Percentiles rank a stretch among this genome's conserved stretches.
phyloP scores from a whole-genome alignment of 30 jellyfish, hydroid and myxozoan species.

The Clytia hemisphaerica region DNA sequence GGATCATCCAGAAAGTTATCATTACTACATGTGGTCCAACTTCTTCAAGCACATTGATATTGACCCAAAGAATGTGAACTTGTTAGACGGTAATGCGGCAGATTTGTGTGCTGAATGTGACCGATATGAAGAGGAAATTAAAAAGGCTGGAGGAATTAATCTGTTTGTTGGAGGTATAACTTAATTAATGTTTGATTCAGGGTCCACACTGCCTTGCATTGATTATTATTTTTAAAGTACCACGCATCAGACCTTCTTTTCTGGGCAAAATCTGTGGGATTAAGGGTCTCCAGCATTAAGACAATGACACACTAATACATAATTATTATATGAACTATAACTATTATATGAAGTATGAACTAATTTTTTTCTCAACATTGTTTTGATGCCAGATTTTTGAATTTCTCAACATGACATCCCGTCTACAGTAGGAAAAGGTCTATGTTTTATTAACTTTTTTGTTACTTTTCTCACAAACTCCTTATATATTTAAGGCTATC shows the following conservation, averaged over 20 bases:
- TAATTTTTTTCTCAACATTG: too few relatives aligned
- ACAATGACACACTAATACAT: too few relatives aligned
- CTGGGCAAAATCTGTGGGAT: too few relatives aligned
- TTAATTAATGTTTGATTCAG: slow-evolving; percentile 4
- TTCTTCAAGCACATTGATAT: slow-evolving; percentile 92
- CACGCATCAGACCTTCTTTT: too few relatives aligned
- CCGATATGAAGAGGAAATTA: slow-evolving; percentile 56
- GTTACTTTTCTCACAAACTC: background rate
- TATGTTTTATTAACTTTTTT: background rate
- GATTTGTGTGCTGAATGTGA: slow-evolving; percentile 66
- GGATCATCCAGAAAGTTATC: slow-evolving; percentile 95
- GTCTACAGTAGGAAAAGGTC: too few relatives aligned
- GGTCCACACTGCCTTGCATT: background rate
- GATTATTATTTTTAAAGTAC: too few relatives aligned
- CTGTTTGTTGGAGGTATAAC: slow-evolving; percentile 94
- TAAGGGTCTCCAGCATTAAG: too few relatives aligned
- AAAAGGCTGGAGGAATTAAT: slow-evolving; percentile 78
- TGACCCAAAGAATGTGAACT: slow-evolving; percentile 77
- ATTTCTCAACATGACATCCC: background rate
- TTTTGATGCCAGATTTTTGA: background rate
- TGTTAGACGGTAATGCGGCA: slow-evolving; percentile 87
- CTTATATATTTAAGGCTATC: background rate
- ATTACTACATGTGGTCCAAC: slow-evolving; percentile 91
- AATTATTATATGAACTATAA: too few relatives aligned
- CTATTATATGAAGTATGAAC: too few relatives aligned